Evolutionary conservation across 2,113 vertebrate genomes (phyloP).

Genomic region (Corythaeola cristata): DNA sequence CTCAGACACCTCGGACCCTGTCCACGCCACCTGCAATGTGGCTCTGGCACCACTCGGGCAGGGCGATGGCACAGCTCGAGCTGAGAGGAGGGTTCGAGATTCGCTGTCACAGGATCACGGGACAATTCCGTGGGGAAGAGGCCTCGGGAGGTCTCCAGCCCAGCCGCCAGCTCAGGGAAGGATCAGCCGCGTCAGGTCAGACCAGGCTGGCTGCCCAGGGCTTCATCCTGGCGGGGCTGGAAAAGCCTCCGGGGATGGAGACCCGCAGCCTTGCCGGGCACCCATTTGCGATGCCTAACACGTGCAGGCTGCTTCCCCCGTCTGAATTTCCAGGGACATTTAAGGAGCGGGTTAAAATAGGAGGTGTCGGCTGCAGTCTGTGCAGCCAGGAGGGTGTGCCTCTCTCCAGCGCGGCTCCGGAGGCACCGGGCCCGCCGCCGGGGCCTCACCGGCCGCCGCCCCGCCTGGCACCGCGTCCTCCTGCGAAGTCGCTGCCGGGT

Average conservation of each 20-base stretch:
- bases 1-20: not conserved
- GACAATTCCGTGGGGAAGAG: not conserved
- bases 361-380: not conserved
- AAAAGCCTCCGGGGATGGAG: not conserved
- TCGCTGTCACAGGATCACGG: not conserved
- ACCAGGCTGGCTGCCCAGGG: not conserved
- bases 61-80: fast-evolving
- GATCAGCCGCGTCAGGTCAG: not conserved
- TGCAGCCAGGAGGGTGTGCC: not conserved
- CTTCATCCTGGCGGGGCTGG: not conserved
- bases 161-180: not conserved
- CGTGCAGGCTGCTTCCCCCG: fast-evolving
- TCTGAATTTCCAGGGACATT: too few relatives aligned
- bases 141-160: not conserved
- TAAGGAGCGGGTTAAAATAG: too few relatives aligned
- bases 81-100: not conserved
- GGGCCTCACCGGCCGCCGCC: not conserved
- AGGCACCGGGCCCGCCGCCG: not conserved
- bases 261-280: too few relatives aligned
- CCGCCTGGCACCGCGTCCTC: not conserved
- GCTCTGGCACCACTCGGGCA: not conserved
- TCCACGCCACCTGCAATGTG: not conserved
- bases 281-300: fast-evolving
- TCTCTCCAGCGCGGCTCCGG: not conserved
- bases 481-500: not conserved